Conservation (phyloP, 2,113 vertebrate species). For the Calyptomena viridis region DNA sequence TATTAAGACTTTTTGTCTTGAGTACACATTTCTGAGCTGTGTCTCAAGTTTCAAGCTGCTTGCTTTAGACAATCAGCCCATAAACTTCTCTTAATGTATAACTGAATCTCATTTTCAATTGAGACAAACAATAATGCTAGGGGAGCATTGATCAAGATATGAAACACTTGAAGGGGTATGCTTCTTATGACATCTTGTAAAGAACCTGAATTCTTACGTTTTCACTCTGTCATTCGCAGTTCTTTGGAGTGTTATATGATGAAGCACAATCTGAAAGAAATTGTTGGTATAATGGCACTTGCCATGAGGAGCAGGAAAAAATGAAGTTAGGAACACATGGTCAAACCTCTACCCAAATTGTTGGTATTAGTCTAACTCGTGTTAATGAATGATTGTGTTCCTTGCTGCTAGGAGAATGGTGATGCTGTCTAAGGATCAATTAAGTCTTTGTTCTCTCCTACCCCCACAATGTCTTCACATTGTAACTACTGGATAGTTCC, state of each 20-base stretch:
- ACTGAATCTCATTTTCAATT: not conserved
- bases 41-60: not conserved
- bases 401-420: not conserved
- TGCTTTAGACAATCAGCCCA: not conserved
- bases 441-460: not conserved
- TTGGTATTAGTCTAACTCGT: not conserved
- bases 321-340: rapidly evolving
- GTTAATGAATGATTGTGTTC: not conserved
- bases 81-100: not conserved
- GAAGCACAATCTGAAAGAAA: not conserved
- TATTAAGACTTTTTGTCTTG: not conserved
- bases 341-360: not conserved
- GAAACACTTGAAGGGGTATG: not conserved
- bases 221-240: not conserved
- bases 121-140: not conserved
- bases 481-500: not conserved
- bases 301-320: not conserved
- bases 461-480: rapidly evolving
- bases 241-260: not conserved
- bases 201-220: not conserved
- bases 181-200: not conserved
- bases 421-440: not conserved
- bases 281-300: not conserved
- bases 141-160: not conserved
- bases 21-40: not conserved